Conservation (phyloP, 2,113 vertebrate genomes). For the Lagopus muta region DNA sequence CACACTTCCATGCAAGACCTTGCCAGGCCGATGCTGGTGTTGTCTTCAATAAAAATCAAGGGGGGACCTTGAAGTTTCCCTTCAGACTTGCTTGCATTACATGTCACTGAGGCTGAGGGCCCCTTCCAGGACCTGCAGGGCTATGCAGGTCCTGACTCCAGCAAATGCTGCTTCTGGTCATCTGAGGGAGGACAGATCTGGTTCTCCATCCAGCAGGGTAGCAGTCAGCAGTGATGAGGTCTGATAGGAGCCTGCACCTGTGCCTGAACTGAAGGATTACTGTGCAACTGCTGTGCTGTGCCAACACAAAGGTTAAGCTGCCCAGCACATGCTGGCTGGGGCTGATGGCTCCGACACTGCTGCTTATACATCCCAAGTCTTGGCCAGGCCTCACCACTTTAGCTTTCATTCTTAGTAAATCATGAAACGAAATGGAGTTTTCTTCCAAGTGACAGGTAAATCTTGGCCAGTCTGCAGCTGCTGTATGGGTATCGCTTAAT, state of each 20-base stretch:
- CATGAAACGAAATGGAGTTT: constrained; percentile 79
- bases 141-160: not conserved
- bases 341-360: not conserved
- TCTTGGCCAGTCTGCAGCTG: constrained; percentile 66
- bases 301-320: constrained; percentile 1
- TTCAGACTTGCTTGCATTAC: not conserved
- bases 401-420: constrained; percentile 72
- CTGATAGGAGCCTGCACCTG: not conserved
- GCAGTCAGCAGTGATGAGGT: not conserved
- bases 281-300: not conserved
- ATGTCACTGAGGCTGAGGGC: not conserved
- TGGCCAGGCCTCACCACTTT: constrained; percentile 49
- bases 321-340: not conserved
- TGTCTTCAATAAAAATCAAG: not conserved
- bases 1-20: not conserved
- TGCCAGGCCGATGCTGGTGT: not conserved
- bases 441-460: constrained; percentile 81
- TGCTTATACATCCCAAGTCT: not conserved
- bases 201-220: not conserved
- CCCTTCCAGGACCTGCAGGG: not conserved
- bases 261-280: not conserved
- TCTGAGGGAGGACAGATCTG: not conserved
- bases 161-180: not conserved
- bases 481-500: constrained; percentile 64
- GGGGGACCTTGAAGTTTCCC: not conserved